These are phyloP conservation scores for Pituophis catenifer DNA, from an alignment of 2,113 vertebrate species.

Conservation along the genomic window DNA sequence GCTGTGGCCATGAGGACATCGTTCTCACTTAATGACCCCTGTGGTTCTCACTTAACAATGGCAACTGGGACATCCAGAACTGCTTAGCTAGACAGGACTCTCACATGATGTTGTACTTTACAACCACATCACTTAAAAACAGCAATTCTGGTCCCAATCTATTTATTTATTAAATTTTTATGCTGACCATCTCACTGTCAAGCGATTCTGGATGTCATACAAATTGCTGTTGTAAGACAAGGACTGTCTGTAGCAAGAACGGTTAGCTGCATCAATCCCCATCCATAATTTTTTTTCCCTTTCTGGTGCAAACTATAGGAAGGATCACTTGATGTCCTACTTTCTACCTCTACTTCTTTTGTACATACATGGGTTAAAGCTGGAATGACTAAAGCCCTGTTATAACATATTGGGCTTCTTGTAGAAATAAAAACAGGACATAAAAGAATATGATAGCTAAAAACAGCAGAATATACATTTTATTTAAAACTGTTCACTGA, in stretches of 20 bases:
- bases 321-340: background rate
- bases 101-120: background rate
- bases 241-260: background rate
- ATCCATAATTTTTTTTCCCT: background rate
- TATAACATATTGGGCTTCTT: conserved; percentile 53
- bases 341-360: background rate
- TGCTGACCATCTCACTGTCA: background rate
- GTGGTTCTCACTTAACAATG: background rate
- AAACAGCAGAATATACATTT: conserved; percentile 47
- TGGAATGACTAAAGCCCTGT: conserved; percentile 41
- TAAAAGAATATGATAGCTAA: conserved; percentile 28
- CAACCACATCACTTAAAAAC: background rate
- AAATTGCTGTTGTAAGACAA: background rate
- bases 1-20: background rate
- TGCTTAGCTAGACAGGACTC: background rate
- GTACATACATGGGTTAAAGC: background rate
- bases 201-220: background rate
- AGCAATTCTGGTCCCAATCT: background rate
- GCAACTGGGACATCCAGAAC: background rate
- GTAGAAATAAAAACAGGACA: conserved; percentile 45
- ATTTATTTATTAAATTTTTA: background rate
- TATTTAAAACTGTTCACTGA: conserved; percentile 55
- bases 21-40: background rate
- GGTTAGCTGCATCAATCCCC: background rate
- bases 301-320: background rate